A percentile compares a stretch with the other conserved stretches of the same genome.
Conservation (phyloP, 2,888 invertebrate species). For the Acrobasis repandana region DNA sequence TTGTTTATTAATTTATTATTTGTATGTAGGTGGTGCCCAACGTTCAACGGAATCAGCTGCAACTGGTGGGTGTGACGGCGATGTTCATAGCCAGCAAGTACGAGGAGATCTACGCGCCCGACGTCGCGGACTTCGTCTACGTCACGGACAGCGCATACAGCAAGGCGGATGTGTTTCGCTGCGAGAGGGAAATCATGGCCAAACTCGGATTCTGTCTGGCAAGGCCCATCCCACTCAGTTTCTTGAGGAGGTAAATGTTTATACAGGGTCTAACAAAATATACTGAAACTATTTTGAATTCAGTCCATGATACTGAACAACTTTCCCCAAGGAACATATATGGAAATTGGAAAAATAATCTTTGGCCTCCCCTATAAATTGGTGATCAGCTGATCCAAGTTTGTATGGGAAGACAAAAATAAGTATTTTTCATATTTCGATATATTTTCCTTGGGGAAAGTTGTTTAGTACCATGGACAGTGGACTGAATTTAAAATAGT, state of each 20-base stretch:
- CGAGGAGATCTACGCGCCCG: conserved; percentile 96
- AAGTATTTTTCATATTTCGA: no score
- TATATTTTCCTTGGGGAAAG: no score
- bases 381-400: no score
- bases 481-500: no score
- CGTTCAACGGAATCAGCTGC: conserved; percentile 87
- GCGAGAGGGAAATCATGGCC: conserved; percentile 91
- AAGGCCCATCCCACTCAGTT: conserved; percentile 93
- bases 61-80: conserved; percentile 94
- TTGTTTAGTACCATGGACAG: no score
- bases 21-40: conserved; percentile 80
- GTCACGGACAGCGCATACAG: conserved; percentile 95
- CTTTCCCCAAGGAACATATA: no score
- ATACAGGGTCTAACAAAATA: no score
- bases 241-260: conserved; percentile 88
- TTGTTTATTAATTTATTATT: conserved; percentile 4
- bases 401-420: no score
- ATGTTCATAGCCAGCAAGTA: conserved; percentile 97
- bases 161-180: conserved; percentile 89
- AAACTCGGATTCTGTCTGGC: conserved; percentile 91
- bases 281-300: no score
- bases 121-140: conserved; percentile 93
- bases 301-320: no score
- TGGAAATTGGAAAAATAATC: no score
- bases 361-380: no score